Evolutionary conservation across 2,113 vertebrate species (phyloP), one percentile per base, ranked within the genome.

Genomic region (Nannobrachium achirus): DNA sequence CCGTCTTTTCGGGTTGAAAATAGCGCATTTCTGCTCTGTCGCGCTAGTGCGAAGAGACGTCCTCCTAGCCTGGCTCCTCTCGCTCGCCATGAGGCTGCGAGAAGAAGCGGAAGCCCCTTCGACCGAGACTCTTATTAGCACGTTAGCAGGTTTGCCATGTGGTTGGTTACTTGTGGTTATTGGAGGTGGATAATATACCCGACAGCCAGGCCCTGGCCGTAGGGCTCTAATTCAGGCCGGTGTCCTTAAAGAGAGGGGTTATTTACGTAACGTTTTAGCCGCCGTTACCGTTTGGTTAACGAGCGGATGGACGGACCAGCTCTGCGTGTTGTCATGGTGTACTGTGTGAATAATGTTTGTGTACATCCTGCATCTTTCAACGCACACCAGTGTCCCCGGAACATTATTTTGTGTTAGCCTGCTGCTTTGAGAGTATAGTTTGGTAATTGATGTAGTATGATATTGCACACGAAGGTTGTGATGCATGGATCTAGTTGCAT

Each of bases 81-180:
- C 25, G 25, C 25, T 33, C 25, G 25, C 25, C 25, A 33, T 33
- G 25, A 33, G 25, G 25, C 25, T 33, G 25, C 25, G 25, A 33
- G 25, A 33, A 33, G 25, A 33, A 33, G 25, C 25, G 25, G 25
- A 33, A 33, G 25, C 25, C 25, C 25, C 25, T 33, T 5, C 2
- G 25, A 33, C 25, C 6, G 25, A 33, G 25, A 33, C 25, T 33
- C 25, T 2, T 51, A 63, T 20, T 10, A 10, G 50, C 40, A 10
- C 38, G 60, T 49, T 73, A 86, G 79, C 85, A 13, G 56, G 78
- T 70, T 74, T 78, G 60, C 88, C 88, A 90, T 90, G 88, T 85
- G 88, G 83, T 77, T 80, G 76, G 71, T 64, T 71, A 73, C 19
- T 68, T 18, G 46, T 48, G 13, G 46, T 48, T 48, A 48, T 14